Base-by-base conservation (phyloP, 2,113 vertebrate genomes). In the Nyctibius bracteatus region DNA sequence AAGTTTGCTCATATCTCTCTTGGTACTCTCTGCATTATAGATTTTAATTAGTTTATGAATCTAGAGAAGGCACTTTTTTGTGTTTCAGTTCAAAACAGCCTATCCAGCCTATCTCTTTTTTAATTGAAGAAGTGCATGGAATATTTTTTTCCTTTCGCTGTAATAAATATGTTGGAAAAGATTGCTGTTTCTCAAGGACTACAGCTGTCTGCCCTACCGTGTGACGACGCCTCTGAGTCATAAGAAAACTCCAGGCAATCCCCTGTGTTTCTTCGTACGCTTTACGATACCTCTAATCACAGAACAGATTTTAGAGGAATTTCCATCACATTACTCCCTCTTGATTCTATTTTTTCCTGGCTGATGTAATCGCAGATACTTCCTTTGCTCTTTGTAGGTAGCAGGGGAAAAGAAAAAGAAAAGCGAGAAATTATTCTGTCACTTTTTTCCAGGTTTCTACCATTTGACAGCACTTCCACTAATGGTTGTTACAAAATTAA, bases 251-350 rank as follows among this genome's bases (percentile, higher is more conserved):
- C 81, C 59, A 93, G 90, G 87, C 88, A 92, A 92, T 72, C 74
- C 90, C 80, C 31, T 66, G 39, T 55, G 78, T 47, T 89, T 85
- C 52, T 85, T 77, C 47, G 66, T 75, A 16, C 1, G 3, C 79
- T 96, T 94, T 73, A 89, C 13, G 31, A 93, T 94, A 91, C 46
- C 65, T 92, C 44, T 92, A 95, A 97, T 80, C 75, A 96, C 68
- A 75, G 79, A 94, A 82, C 51, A 49, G 52, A 79, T 66, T 96
- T 94, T 91, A 92, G 79, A 89, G 93, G 88, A 94, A 94, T 94
- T 96, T 96, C 92, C 68, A 92, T 93, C 75, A 30, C 75, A 57
- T 49, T 28, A 51, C 65, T 92, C 35, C 51, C 24, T 74, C 49
- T 81, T 44, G 54, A 68, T 94, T 96, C 63, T 94, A 24, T 81